phyloP scores from a whole-genome alignment of 2,888 invertebrate genomes.

The Allophyes oxyacanthae region DNA sequence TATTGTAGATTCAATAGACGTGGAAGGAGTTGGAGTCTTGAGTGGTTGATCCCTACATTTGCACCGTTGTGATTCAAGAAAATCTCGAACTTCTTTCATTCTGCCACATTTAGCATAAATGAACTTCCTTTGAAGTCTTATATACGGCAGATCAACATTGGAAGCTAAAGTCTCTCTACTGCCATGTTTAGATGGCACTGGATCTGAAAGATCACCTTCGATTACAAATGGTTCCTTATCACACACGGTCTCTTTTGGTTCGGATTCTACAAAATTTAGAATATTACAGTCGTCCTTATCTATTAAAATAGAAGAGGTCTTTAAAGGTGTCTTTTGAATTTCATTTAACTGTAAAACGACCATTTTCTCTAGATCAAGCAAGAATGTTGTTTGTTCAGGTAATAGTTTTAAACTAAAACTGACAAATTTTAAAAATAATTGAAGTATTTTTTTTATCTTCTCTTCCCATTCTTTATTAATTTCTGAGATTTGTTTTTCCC shows the following conservation, averaged over 20 bases:
- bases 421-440: constrained; percentile 81
- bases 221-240: constrained; percentile 74
- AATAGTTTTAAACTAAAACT: constrained; percentile 80
- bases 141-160: constrained; percentile 73
- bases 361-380: constrained; percentile 82
- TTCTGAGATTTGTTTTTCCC: constrained; percentile 65
- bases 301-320: constrained; percentile 66
- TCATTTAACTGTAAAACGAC: constrained; percentile 82
- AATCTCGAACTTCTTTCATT: constrained; percentile 74
- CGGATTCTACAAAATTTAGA: constrained; percentile 67
- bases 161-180: constrained; percentile 78
- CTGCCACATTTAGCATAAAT: constrained; percentile 82
- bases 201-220: constrained; percentile 71
- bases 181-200: constrained; percentile 68
- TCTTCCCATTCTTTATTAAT: constrained; percentile 80
- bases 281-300: constrained; percentile 66
- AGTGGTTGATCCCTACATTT: constrained; percentile 63
- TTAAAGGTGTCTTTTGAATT: constrained; percentile 71
- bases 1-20: constrained; percentile 22
- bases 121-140: constrained; percentile 75
- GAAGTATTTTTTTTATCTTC: constrained; percentile 78
- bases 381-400: constrained; percentile 82
- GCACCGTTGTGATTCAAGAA: constrained; percentile 73
- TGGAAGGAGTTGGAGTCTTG: constrained; percentile 10
- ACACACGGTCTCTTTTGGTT: constrained; percentile 58